These are phyloP conservation scores for Drosophila setosimentum DNA, from an alignment of 2,888 invertebrate genomes.

Conservation along the genomic window DNA sequence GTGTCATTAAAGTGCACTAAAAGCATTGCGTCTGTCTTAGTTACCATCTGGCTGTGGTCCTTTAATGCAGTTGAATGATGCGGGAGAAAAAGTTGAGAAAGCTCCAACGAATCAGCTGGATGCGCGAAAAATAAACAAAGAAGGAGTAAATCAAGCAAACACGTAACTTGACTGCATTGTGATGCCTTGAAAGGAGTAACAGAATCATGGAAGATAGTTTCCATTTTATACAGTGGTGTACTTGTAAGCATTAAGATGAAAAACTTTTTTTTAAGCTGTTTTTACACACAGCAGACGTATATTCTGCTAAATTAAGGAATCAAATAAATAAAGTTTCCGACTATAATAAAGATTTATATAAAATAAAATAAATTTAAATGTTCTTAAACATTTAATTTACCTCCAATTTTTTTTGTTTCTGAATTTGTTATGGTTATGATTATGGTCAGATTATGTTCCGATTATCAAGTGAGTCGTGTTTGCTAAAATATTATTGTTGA, in stretches of 20 bases:
- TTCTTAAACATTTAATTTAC: background rate
- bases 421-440: background rate
- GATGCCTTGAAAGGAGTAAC: slow-evolving; percentile 13
- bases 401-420: background rate
- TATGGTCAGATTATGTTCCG: background rate
- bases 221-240: background rate
- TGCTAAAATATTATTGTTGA: background rate
- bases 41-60: background rate
- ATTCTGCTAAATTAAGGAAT: background rate
- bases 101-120: slow-evolving; percentile 11
- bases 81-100: background rate
- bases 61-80: slow-evolving; percentile 2
- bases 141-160: background rate
- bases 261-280: background rate
- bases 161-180: slow-evolving; percentile 43
- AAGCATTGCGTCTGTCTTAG: slow-evolving; percentile 5
- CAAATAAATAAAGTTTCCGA: background rate
- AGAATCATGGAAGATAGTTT: slow-evolving; percentile 10
- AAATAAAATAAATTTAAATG: background rate
- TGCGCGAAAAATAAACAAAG: background rate
- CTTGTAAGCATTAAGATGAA: background rate
- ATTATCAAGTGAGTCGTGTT: too few species aligned
- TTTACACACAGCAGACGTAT: background rate
- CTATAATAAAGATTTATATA: background rate
- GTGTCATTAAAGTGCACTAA: slow-evolving; percentile 28